Percentiles rank a stretch among this genome's conserved stretches.
These are phyloP conservation scores for Phylloscopus whistleri DNA, from an alignment of 2,113 vertebrate species.

Conservation along the genomic window DNA sequence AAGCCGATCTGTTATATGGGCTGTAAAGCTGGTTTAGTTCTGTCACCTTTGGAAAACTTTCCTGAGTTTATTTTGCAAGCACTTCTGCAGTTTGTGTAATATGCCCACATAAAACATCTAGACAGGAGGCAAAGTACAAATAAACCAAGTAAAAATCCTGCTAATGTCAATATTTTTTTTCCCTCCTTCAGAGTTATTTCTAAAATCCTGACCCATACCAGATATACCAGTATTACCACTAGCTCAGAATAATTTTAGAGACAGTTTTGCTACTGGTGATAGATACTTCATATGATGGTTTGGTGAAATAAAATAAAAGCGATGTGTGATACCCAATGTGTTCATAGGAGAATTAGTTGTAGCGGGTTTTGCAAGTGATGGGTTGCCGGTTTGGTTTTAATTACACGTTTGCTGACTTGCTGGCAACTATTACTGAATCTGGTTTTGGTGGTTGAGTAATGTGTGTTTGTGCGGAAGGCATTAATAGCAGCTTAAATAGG, in stretches of 20 bases:
- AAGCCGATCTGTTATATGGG: neutral
- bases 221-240: neutral
- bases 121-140: neutral
- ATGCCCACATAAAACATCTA: neutral
- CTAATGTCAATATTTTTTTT: neutral
- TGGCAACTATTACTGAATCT: neutral
- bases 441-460: neutral
- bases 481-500: neutral
- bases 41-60: neutral
- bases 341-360: neutral
- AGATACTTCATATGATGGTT: neutral
- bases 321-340: neutral
- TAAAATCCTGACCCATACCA: neutral
- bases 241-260: neutral
- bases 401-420: neutral
- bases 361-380: neutral
- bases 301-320: neutral
- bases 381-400: slow-evolving; percentile 14
- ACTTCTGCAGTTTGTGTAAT: neutral
- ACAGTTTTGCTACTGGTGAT: neutral
- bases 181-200: neutral
- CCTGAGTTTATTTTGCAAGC: neutral
- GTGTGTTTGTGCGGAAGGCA: neutral
- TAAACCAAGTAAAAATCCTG: neutral
- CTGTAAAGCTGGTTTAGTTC: neutral